phyloP scores from a whole-genome alignment of 2,888 invertebrate species.

The Ernsta delagoae region DNA sequence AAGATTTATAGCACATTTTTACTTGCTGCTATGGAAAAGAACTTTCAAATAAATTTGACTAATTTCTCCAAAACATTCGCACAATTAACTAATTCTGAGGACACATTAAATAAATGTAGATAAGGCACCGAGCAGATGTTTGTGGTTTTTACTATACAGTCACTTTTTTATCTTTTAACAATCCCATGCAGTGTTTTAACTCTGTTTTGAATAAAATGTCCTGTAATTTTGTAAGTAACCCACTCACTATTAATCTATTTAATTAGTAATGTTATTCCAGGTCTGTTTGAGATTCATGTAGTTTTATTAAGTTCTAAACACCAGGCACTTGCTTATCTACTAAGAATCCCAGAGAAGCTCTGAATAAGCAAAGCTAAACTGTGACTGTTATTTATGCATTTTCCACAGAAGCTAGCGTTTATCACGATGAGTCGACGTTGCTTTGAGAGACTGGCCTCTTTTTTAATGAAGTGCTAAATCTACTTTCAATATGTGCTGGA shows the following conservation, averaged over 20 bases:
- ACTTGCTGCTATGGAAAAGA: too few species aligned
- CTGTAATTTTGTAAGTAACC: too few species aligned
- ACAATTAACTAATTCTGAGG: too few species aligned
- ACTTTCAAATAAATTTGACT: too few species aligned
- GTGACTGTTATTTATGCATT: background rate
- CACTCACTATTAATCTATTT: background rate
- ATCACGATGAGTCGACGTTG: slow-evolving; percentile 5
- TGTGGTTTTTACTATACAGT: too few species aligned
- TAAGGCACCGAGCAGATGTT: too few species aligned
- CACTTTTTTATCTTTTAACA: too few species aligned
- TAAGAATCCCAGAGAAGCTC: background rate
- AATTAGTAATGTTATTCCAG: background rate
- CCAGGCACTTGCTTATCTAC: background rate
- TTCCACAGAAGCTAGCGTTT: background rate
- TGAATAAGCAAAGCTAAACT: background rate
- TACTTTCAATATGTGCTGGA: slow-evolving; percentile 18
- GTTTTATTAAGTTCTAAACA: background rate
- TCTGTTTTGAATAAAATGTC: background rate
- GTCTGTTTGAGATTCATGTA: background rate
- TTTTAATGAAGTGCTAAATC: slow-evolving; percentile 34
- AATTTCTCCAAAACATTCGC: too few species aligned
- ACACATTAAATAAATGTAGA: too few species aligned
- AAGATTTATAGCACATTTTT: background rate
- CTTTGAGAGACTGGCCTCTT: slow-evolving; percentile 23
- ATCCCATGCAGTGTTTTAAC: background rate